Percentiles rank a stretch among this genome's conserved stretches.
Conservation (phyloP, 2,888 invertebrate genomes). For the Falcaria lacertinaria region DNA sequence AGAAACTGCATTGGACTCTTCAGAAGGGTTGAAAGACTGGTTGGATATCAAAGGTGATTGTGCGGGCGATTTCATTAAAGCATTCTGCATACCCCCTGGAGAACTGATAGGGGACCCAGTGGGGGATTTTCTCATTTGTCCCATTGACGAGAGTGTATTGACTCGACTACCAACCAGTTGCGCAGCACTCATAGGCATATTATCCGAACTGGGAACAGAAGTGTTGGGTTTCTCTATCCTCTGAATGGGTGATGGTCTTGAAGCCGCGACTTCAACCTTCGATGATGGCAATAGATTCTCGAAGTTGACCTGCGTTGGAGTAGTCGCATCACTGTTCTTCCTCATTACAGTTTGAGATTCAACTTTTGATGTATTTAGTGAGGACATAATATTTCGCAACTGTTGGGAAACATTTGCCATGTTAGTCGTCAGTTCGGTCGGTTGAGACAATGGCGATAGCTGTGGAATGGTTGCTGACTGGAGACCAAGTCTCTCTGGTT, state of each 20-base stretch:
- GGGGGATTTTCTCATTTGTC: conserved; percentile 68
- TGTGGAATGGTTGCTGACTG: conserved; percentile 82
- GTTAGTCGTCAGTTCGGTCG: conserved; percentile 84
- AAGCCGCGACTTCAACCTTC: conserved; percentile 65
- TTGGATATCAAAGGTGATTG: conserved; percentile 60
- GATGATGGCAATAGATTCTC: conserved; percentile 73
- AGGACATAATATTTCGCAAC: conserved; percentile 83
- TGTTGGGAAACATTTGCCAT: conserved; percentile 86
- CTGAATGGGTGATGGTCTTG: conserved; percentile 61
- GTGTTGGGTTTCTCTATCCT: conserved; percentile 55
- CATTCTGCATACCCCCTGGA: conserved; percentile 53
- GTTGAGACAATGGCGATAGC: conserved; percentile 85
- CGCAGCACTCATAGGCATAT: conserved; percentile 56
- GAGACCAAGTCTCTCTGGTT: conserved; percentile 53
- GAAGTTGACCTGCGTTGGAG: conserved; percentile 73
- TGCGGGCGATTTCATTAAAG: conserved; percentile 66
- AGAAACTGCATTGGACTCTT: conserved; percentile 46
- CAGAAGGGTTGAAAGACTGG: conserved; percentile 45
- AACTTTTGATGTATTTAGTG: conserved; percentile 78
- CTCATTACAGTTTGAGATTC: conserved; percentile 72
- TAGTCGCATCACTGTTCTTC: conserved; percentile 57
- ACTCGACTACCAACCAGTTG: conserved; percentile 63
- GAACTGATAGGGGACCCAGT: conserved; percentile 67
- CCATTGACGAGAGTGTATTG: conserved; percentile 58
- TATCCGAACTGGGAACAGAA: conserved; percentile 41